Evolutionary conservation across 2,888 invertebrate genomes (phyloP), one percentile per base, ranked within the genome.

Genomic region (Rotaria sp.): DNA sequence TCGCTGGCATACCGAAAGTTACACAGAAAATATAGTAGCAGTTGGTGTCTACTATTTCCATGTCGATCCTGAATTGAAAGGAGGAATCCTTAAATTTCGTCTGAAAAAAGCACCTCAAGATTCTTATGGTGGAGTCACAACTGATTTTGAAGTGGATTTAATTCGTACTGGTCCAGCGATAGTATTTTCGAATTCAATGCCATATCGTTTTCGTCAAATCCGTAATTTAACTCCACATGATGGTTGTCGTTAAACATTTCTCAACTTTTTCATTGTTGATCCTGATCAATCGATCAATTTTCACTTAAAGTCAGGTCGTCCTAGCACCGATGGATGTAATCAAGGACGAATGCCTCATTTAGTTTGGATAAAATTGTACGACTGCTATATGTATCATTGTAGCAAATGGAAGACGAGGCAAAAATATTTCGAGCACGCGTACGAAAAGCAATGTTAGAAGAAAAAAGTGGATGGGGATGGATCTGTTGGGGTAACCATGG

Each of bases 1-100:
- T 75, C 75, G 75, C 7, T 75, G 75, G 75, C 75, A 75, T 45
- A 75, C 75, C 0, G 75, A 75, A 75, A 45, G 75, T 24, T 45
- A 45, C 0, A 75, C 75, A 41, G 75, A 75, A 75, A 75, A 75
- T 30, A 75, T 75, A 3, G 24, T 41, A 2, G 75, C 75, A 41
- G 75, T 75, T 1, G 75, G 75, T n/a, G 75, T 75, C 15, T 75
- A 75, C 11, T 75, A 75, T 75, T 26, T 75, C 2, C 11, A 75
- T n/a, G 21, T 75, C 10, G 75, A 75, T 45, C 18, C 41, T 41
- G 41, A 75, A 45, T 45, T 75, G 4, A 45, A 75, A 75, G 75
- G 75, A 41, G 75, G 75, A 5, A 15, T 21, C 2, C 41, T 75
- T 8, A 75, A 75, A 41, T 75, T 75, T 75, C 75, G 75, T 75